Conservation (phyloP, 2,113 vertebrate genomes). For the Bostrychus sinensis region DNA sequence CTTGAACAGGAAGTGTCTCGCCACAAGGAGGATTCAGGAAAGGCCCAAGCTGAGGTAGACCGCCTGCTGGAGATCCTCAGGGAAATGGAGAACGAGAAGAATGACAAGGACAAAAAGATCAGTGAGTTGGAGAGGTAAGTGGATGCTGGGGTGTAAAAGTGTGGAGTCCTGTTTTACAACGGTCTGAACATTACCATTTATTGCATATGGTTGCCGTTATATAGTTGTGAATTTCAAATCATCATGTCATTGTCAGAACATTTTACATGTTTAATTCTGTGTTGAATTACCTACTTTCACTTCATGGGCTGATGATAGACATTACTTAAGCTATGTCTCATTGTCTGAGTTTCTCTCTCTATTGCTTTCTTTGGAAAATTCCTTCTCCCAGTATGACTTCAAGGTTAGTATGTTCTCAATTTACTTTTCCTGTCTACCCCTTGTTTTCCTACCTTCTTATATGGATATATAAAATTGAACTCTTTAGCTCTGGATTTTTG, state of each 20-base stretch:
- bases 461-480: not conserved
- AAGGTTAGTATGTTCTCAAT: slow-evolving; percentile 89
- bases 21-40: slow-evolving; percentile 89
- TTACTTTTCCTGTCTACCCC: not conserved
- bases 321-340: slow-evolving; percentile 20
- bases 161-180: no score
- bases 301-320: not conserved
- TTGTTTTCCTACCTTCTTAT: not conserved
- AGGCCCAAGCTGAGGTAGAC: slow-evolving; percentile 96
- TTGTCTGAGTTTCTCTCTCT: slow-evolving; percentile 71
- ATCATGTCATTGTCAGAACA: not conserved
- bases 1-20: slow-evolving; percentile 89
- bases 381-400: slow-evolving; percentile 89
- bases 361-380: slow-evolving; percentile 85
- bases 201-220: not conserved
- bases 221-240: not conserved
- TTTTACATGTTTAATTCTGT: not conserved
- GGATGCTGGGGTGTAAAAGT: not conserved
- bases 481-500: not conserved
- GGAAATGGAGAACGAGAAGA: slow-evolving; percentile 99
- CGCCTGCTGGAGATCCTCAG: slow-evolving; percentile 95
- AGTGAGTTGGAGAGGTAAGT: slow-evolving; percentile 93
- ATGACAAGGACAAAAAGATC: slow-evolving; percentile 98
- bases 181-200: no score
- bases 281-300: not conserved